Percentiles rank a stretch among this genome's conserved stretches.
These are phyloP conservation scores for Drosophila ironensis DNA, from an alignment of 1,140 invertebrate genomes.

Conservation along the genomic window DNA sequence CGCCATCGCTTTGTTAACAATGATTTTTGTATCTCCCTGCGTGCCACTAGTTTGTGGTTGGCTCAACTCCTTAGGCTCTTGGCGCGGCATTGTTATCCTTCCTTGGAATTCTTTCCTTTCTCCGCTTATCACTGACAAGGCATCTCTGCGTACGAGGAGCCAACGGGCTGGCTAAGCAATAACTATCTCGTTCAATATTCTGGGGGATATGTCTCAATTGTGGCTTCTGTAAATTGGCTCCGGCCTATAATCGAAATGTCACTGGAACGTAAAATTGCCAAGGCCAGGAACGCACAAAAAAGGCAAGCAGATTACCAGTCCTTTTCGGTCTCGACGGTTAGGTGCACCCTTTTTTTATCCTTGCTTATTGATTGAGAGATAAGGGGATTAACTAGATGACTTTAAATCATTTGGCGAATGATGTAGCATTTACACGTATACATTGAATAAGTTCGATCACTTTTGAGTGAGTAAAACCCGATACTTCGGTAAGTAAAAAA, in stretches of 20 bases:
- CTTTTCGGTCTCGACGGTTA: constrained; percentile 34
- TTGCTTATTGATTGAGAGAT: constrained; percentile 36
- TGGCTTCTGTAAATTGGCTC: constrained; percentile 68
- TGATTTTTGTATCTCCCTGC: constrained; percentile 66
- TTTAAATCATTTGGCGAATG: no score
- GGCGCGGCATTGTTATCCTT: constrained; percentile 50
- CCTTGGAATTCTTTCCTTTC: not conserved
- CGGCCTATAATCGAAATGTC: constrained; percentile 70
- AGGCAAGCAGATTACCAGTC: constrained; percentile 23
- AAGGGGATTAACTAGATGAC: no score
- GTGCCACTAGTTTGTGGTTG: constrained; percentile 63
- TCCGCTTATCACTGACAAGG: constrained; percentile 54
- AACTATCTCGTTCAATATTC: constrained; percentile 61
- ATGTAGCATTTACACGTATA: no score
- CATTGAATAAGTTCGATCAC: no score
- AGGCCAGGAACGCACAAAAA: constrained; percentile 10
- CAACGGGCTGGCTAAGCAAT: constrained; percentile 50
- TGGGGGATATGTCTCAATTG: constrained; percentile 73
- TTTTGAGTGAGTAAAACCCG: no score
- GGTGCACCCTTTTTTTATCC: constrained; percentile 38
- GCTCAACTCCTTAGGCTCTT: constrained; percentile 62
- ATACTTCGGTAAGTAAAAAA: no score
- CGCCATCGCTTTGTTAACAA: constrained; percentile 77
- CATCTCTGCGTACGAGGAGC: constrained; percentile 51
- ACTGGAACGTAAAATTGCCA: constrained; percentile 73